Percentiles rank a stretch among this genome's conserved stretches.
These are phyloP conservation scores for Acromyrmex heyeri DNA, from an alignment of 1,140 invertebrate genomes.

Conservation along the genomic window DNA sequence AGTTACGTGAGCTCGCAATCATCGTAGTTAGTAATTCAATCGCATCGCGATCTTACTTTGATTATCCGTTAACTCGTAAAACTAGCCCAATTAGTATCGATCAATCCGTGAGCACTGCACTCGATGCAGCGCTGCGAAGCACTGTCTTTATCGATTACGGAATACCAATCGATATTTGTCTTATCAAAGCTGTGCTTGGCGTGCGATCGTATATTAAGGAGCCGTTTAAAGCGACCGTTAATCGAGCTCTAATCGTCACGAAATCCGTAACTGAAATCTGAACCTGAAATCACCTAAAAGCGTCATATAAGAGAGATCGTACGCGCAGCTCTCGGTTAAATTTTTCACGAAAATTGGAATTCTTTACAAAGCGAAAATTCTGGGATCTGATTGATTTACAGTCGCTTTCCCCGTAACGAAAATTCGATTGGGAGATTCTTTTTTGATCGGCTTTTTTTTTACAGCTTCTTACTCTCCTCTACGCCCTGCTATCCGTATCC, in stretches of 20 bases:
- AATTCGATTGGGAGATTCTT: not conserved
- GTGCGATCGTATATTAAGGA: not conserved
- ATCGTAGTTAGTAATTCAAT: conserved; percentile 54
- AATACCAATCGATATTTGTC: not conserved
- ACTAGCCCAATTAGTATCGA: conserved; percentile 40
- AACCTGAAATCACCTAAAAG: conserved; percentile 1
- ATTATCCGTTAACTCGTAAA: conserved; percentile 56
- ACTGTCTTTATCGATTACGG: conserved; percentile 27
- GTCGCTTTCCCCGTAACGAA: not conserved
- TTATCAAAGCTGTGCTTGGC: too few relatives aligned
- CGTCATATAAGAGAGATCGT: not conserved
- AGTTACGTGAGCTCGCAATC: conserved; percentile 40
- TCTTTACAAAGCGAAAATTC: conserved; percentile 58
- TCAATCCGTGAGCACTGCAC: not conserved
- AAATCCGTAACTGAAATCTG: conserved; percentile 31
- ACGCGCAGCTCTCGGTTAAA: conserved; percentile 66
- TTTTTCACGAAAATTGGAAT: conserved; percentile 75
- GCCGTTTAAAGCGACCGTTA: conserved; percentile 41
- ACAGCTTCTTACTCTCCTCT: not conserved
- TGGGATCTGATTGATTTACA: conserved; percentile 31
- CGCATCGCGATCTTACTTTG: conserved; percentile 51
- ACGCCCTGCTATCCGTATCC: not conserved
- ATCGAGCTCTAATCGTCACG: conserved; percentile 50
- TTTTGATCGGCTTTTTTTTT: not conserved
- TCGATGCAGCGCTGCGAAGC: not conserved